phyloP scores from a whole-genome alignment of 2,113 vertebrate genomes.

The Melierax canorus region DNA sequence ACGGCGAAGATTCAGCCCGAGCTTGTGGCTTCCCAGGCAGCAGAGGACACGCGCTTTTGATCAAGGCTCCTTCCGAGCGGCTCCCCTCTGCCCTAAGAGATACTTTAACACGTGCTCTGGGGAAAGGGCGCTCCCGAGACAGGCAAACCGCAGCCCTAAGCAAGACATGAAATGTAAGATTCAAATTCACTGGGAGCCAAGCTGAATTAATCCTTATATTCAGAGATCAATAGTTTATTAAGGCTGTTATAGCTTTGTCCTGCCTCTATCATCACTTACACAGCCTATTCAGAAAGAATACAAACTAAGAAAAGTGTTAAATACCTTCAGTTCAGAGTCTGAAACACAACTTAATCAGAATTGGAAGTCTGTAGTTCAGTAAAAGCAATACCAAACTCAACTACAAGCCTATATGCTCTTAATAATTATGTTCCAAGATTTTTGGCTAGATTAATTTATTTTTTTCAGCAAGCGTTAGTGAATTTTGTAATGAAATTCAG shows the following conservation, averaged over 20 bases:
- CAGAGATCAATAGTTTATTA: background rate
- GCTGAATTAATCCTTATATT: background rate
- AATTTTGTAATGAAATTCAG: background rate
- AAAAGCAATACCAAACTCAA: background rate
- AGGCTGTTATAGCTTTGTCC: background rate
- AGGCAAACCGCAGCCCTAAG: background rate
- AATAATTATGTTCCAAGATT: background rate
- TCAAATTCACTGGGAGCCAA: background rate
- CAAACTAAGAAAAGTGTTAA: background rate
- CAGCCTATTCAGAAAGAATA: background rate
- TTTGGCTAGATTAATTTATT: background rate
- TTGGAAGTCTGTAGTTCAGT: background rate
- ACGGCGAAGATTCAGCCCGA: accelerated
- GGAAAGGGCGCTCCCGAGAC: background rate
- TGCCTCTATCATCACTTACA: background rate
- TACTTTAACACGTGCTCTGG: background rate
- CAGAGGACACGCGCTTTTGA: background rate
- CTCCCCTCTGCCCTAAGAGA: background rate
- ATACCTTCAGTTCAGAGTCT: background rate
- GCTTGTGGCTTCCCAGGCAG: background rate
- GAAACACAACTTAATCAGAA: background rate
- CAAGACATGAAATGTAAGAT: background rate
- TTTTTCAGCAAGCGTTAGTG: background rate
- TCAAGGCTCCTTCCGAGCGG: background rate
- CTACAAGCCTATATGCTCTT: background rate